phyloP scores from a whole-genome alignment of 1,140 invertebrate genomes.

The Berghia stephanieae region DNA sequence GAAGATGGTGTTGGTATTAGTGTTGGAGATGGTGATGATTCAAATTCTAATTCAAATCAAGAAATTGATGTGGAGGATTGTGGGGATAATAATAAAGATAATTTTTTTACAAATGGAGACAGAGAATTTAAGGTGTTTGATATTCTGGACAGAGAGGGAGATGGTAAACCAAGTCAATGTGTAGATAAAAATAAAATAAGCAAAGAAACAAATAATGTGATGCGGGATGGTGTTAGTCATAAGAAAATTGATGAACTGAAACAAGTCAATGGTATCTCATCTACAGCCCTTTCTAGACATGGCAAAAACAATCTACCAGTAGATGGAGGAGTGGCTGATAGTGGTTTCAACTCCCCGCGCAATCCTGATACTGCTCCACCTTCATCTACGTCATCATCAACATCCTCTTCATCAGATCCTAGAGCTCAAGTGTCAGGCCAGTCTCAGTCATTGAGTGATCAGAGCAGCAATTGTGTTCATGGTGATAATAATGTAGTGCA shows the following conservation, averaged over 20 bases:
- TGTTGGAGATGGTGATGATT: neutral
- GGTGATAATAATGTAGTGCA: neutral
- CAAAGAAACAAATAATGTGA: neutral
- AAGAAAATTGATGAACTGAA: too few relatives aligned
- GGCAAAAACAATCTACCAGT: too few relatives aligned
- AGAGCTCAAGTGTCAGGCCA: neutral
- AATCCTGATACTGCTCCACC: slow-evolving; percentile 30
- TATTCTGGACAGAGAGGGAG: too few relatives aligned
- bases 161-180: neutral
- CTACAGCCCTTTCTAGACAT: too few relatives aligned
- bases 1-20: neutral
- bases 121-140: too few relatives aligned
- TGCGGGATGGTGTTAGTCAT: too few relatives aligned
- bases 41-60: too few relatives aligned
- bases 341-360: slow-evolving; percentile 53
- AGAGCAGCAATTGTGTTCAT: neutral
- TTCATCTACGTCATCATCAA: neutral
- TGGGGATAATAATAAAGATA: neutral
- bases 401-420: too few relatives aligned
- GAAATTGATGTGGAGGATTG: neutral
- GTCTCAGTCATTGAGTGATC: too few relatives aligned
- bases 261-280: neutral
- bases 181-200: too few relatives aligned
- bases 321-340: slow-evolving; percentile 46
- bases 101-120: too few relatives aligned